Evolutionary conservation across 2,797 vertebrate species (phyloP), one percentile per base, ranked within the genome.

Genomic region (Coregonus suidteri): DNA sequence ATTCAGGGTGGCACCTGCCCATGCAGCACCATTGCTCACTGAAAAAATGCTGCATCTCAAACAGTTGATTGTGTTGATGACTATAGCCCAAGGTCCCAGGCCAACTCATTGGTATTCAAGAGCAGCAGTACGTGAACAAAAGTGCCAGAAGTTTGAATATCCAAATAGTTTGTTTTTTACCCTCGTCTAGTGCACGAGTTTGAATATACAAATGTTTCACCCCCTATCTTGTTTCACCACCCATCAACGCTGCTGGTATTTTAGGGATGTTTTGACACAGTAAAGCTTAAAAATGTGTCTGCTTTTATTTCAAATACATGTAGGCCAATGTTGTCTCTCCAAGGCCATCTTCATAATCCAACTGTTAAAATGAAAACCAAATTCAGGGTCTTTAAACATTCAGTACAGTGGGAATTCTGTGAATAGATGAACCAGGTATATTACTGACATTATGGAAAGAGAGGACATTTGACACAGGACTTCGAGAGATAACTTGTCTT

Each of bases 21-120:
- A 54, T 74, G 78, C 78, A 79, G 73, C 41, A 47, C 41, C 41
- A 47, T 13, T 47, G 41, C 9, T 81, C 74, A 54, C 65, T 65
- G 79, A 9, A n/a, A 79, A 83, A 86, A 69, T 7, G 52, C 77
- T 76, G 81, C 81, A 85, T 79, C 74, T 88, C 14, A 76, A 81
- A 77, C 6, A 18, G 65, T 16, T 80, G 75, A 41, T 67, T 75
- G 79, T 81, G 59, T 64, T 64, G 15, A 16, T 15, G 14, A 73
- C 25, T 31, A 7, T 14, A 56, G 25, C 47, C 70, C 18, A 30
- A 51, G 75, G 81, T 30, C 54, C 69, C 18, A 41, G 76, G 71
- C 76, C 52, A 47, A 30, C 68, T 18, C 31, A 62, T n/a, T n/a
- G 16, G 25, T 62, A 56, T 59, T 35, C 72, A 73, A 62, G 72